Conservation (phyloP, 2,888 invertebrate species). For the Taphrorychus bicolor region DNA sequence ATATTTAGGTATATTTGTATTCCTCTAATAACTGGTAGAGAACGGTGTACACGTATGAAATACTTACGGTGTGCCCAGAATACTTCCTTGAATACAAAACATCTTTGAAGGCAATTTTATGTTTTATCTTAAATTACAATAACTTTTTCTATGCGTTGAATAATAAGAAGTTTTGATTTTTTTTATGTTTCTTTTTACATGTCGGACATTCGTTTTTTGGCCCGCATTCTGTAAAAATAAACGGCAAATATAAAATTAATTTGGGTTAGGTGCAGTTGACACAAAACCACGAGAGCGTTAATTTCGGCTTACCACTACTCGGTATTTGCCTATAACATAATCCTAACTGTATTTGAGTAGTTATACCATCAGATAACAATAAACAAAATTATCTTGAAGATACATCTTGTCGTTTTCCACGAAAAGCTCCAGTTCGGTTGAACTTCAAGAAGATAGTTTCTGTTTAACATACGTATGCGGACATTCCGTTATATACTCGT, state of each 20-base stretch:
- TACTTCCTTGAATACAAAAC: neutral
- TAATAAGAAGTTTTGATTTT: neutral
- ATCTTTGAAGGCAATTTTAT: no score
- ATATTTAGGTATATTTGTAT: no score
- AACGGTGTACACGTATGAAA: no score
- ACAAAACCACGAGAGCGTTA: no score
- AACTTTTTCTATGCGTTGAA: no score
- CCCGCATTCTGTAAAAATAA: no score
- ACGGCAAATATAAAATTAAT: no score
- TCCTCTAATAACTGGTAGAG: no score
- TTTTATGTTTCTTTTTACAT: constrained; percentile 6
- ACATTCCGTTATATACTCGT: constrained; percentile 29
- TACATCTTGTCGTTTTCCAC: constrained; percentile 25
- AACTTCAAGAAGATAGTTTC: constrained; percentile 15
- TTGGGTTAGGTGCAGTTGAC: no score
- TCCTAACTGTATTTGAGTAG: constrained; percentile 25
- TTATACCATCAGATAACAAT: constrained; percentile 28
- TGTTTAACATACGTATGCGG: constrained; percentile 21
- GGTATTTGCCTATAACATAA: neutral
- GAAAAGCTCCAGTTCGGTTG: constrained; percentile 23
- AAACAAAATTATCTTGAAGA: constrained; percentile 30
- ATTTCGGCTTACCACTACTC: neutral
- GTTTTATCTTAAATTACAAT: no score
- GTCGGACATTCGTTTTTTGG: no score
- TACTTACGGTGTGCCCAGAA: neutral